Evolutionary conservation across 35 echinoderm and acorn worm species (phyloP).

Genomic region (Apostichopus parvimensis): DNA sequence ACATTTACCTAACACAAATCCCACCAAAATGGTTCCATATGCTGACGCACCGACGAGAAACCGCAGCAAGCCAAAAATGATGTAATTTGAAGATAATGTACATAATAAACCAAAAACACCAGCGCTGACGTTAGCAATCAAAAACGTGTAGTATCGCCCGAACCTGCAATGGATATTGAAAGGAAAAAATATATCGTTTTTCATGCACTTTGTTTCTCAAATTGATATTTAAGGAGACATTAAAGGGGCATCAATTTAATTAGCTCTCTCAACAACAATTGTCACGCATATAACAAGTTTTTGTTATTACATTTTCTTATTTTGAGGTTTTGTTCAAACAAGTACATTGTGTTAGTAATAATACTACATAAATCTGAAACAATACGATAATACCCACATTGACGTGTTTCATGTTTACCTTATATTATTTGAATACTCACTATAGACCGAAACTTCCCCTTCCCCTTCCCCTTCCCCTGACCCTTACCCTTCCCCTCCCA

Average conservation of each 20-base stretch:
- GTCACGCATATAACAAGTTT: no score
- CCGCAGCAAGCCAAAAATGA: neutral
- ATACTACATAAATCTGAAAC: no score
- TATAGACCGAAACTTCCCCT: neutral
- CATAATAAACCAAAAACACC: conserved; percentile 23
- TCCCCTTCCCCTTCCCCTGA: no score
- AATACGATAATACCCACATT: neutral
- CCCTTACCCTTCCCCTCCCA: no score
- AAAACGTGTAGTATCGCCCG: neutral
- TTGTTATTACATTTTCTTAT: no score
- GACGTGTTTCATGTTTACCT: neutral
- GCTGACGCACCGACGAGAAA: neutral
- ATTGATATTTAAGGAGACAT: no score
- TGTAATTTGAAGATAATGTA: neutral
- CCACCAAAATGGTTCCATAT: neutral
- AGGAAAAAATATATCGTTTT: no score
- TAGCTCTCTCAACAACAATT: no score
- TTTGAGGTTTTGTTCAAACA: no score
- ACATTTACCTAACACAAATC: neutral
- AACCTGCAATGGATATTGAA: neutral
- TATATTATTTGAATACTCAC: neutral
- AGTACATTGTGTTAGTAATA: no score
- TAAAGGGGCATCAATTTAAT: no score
- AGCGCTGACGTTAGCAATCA: neutral
- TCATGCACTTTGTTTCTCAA: no score